Evolutionary conservation across 1,140 invertebrate genomes (phyloP).

Genomic region (Eufriesea mexicana): DNA sequence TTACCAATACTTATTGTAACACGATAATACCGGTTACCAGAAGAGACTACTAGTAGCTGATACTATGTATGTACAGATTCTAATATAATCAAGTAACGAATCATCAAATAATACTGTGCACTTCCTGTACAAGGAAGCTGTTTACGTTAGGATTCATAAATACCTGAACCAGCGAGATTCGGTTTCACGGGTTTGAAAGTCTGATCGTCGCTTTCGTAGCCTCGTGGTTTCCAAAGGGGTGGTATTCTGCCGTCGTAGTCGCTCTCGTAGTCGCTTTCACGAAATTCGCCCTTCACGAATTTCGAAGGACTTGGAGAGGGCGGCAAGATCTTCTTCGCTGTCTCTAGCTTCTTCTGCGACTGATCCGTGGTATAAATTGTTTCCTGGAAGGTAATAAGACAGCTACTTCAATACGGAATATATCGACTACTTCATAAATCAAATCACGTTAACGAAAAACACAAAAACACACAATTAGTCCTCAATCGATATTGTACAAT

Average conservation of each 20-base stretch:
- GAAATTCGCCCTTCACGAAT: constrained; percentile 88
- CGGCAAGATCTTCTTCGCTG: constrained; percentile 59
- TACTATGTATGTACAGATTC: background rate
- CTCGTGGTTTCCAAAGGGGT: constrained; percentile 84
- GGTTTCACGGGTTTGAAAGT: constrained; percentile 84
- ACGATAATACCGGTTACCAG: background rate
- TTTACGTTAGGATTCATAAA: constrained; percentile 14
- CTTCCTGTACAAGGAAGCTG: background rate
- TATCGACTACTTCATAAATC: background rate
- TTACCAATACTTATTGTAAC: background rate
- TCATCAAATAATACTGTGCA: too few relatives aligned
- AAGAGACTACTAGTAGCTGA: background rate
- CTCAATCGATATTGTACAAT: background rate
- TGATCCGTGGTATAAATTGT: constrained; percentile 76
- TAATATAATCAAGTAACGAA: background rate
- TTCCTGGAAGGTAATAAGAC: constrained; percentile 73
- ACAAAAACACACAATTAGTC: constrained; percentile 1
- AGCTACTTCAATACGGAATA: background rate
- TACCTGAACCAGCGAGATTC: constrained; percentile 82
- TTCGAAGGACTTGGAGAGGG: constrained; percentile 84
- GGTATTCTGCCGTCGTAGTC: constrained; percentile 87
- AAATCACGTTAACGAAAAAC: background rate
- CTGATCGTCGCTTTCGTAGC: constrained; percentile 83
- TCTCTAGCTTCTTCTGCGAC: constrained; percentile 75
- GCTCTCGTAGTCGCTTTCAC: constrained; percentile 88